Percentiles rank a stretch among this genome's conserved stretches.
Conservation (phyloP, 2,888 invertebrate genomes). For the Mantis religiosa region DNA sequence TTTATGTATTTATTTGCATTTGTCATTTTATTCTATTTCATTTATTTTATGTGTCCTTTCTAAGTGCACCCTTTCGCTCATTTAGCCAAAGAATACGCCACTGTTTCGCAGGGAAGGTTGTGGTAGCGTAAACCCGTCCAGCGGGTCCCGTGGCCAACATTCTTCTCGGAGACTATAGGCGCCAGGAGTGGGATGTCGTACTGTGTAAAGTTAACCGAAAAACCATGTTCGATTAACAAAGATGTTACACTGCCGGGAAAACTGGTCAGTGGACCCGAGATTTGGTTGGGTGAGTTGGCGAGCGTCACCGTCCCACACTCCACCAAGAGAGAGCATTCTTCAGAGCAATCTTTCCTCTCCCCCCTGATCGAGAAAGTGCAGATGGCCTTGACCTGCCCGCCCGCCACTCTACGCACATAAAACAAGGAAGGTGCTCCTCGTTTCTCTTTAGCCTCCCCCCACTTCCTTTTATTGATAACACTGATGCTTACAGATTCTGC, state of each 20-base stretch:
- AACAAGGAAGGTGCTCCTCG: neutral
- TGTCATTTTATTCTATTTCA: no score
- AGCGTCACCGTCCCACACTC: neutral
- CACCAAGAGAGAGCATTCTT: neutral
- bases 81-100: no score
- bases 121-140: neutral
- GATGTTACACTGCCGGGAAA: neutral
- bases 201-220: neutral
- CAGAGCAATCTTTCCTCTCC: neutral
- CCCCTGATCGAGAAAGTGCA: neutral
- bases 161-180: neutral
- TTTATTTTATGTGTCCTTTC: no score
- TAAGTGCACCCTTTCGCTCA: no score
- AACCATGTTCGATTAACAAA: neutral
- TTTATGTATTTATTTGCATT: no score
- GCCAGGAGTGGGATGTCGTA: neutral
- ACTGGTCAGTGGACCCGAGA: neutral
- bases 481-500: neutral
- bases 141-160: neutral
- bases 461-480: neutral
- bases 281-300: no score
- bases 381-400: neutral
- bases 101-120: no score
- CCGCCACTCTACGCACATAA: neutral
- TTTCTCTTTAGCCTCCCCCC: neutral